phyloP scores from a whole-genome alignment of 2,888 invertebrate species.

The Nebria salina region DNA sequence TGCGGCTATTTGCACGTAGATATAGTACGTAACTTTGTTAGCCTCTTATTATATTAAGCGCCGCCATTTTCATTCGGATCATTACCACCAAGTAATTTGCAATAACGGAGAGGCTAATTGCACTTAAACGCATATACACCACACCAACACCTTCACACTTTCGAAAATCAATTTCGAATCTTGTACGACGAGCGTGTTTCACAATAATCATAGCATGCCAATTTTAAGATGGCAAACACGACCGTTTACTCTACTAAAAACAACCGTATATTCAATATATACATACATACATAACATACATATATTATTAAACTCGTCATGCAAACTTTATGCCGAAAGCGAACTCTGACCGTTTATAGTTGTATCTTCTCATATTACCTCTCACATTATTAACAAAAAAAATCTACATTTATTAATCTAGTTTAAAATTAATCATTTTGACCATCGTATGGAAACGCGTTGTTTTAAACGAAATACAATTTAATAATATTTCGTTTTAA shows the following conservation, averaged over 20 bases:
- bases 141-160: neutral
- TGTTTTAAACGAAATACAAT: neutral
- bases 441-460: neutral
- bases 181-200: neutral
- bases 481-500: neutral
- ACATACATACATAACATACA: neutral
- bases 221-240: neutral
- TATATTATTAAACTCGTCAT: neutral
- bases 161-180: neutral
- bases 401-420: too few species aligned
- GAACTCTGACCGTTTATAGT: too few species aligned
- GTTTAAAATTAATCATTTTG: neutral
- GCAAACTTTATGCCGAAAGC: too few species aligned
- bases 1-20: neutral
- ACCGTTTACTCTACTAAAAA: neutral
- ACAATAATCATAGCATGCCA: neutral
- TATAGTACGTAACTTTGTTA: neutral
- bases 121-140: neutral
- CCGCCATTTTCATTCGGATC: neutral
- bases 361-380: too few species aligned
- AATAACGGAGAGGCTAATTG: neutral
- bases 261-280: too few species aligned
- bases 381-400: too few species aligned
- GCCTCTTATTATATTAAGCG: neutral
- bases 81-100: neutral